These are phyloP conservation scores for Acrobasis repandana DNA, from an alignment of 2,888 invertebrate genomes.

Conservation along the genomic window DNA sequence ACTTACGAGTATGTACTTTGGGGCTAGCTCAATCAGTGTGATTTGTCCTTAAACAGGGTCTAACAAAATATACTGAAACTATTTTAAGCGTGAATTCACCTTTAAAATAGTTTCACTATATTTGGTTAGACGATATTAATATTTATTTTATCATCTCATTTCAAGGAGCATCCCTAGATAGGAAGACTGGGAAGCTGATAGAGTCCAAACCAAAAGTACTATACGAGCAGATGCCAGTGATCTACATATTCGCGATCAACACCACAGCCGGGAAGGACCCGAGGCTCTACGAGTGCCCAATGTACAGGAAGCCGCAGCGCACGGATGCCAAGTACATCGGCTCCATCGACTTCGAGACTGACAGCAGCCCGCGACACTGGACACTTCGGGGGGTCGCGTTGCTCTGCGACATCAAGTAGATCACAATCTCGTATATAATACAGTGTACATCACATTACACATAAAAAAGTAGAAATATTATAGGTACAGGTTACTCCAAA, in stretches of 20 bases:
- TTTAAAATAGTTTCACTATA: too few relatives aligned
- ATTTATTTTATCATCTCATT: constrained; percentile 18
- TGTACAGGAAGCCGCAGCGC: constrained; percentile 96
- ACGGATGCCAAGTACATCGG: constrained; percentile 98
- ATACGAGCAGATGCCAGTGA: constrained; percentile 98
- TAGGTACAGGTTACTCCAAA: too few relatives aligned
- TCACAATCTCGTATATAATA: neutral
- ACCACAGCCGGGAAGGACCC: constrained; percentile 96
- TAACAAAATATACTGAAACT: too few relatives aligned
- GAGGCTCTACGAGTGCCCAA: constrained; percentile 96
- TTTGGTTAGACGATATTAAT: too few relatives aligned
- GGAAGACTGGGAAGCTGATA: constrained; percentile 92
- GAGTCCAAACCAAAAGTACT: constrained; percentile 96
- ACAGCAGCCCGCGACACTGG: constrained; percentile 97
- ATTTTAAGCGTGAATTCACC: too few relatives aligned
- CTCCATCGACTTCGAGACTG: constrained; percentile 96
- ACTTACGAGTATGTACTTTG: too few relatives aligned
- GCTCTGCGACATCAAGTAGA: constrained; percentile 97
- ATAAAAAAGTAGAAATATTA: too few relatives aligned
- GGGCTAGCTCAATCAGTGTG: too few relatives aligned
- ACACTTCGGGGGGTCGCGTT: constrained; percentile 97
- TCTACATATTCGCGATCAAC: constrained; percentile 97
- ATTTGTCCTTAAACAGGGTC: too few relatives aligned
- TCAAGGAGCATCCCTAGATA: constrained; percentile 91
- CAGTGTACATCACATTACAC: neutral